These are phyloP conservation scores for Anthophora plumipes DNA, from an alignment of 2,888 invertebrate species.

Conservation along the genomic window DNA sequence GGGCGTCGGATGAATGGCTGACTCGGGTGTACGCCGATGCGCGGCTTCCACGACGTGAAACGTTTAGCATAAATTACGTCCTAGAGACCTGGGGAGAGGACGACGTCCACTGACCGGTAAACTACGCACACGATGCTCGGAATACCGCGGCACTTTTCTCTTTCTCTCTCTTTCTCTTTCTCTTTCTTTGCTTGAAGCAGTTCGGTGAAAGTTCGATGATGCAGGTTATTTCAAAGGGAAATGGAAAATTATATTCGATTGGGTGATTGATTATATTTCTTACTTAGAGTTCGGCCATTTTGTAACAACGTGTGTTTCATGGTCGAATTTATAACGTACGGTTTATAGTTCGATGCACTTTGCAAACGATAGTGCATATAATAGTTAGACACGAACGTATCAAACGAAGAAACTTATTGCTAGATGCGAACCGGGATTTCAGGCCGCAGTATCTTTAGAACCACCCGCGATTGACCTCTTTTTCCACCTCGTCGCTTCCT, in stretches of 20 bases:
- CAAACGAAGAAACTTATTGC: slow-evolving; percentile 25
- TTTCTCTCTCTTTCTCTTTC: background rate
- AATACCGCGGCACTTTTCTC: slow-evolving; percentile 1
- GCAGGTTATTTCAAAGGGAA: background rate
- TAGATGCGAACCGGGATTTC: slow-evolving; percentile 37
- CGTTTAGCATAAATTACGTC: slow-evolving; percentile 78
- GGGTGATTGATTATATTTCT: too few relatives aligned
- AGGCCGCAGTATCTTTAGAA: slow-evolving; percentile 71
- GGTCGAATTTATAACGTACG: too few relatives aligned
- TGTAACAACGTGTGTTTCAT: too few relatives aligned
- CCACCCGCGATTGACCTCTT: slow-evolving; percentile 71
- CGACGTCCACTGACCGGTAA: slow-evolving; percentile 22
- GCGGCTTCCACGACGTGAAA: slow-evolving; percentile 72
- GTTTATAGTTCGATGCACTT: too few relatives aligned
- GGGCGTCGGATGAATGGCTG: slow-evolving; percentile 68
- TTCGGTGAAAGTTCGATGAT: slow-evolving; percentile 23
- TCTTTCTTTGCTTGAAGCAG: background rate
- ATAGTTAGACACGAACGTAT: slow-evolving; percentile 11
- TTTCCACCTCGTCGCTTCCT: slow-evolving; percentile 43
- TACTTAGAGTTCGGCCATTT: too few relatives aligned
- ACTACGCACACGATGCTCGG: slow-evolving; percentile 13
- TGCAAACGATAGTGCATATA: too few relatives aligned
- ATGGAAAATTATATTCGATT: background rate
- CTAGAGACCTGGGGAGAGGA: slow-evolving; percentile 27
- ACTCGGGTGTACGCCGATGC: slow-evolving; percentile 65